A percentile compares a stretch with the other conserved stretches of the same genome.
Evolutionary conservation across 2,888 invertebrate genomes (phyloP).

Genomic region (Ormyrus nitidulus): DNA sequence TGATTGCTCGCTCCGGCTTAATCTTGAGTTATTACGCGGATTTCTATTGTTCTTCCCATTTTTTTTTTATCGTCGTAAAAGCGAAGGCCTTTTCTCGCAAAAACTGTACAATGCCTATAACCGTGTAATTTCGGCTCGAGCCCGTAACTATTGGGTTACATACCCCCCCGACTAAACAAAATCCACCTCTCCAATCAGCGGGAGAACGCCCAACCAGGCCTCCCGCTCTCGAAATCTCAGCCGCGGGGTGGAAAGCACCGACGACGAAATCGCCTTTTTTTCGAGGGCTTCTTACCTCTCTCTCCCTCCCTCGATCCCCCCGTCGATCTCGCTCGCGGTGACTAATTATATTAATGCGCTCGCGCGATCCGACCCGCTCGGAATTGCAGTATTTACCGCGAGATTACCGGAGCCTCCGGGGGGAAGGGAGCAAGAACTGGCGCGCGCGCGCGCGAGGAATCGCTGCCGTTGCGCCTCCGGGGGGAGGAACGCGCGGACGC

Average conservation of each 20-base stretch:
- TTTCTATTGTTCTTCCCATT: no score
- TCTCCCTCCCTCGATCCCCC: conserved; percentile 1
- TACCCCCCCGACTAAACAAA: no score
- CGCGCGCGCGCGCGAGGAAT: conserved; percentile 6
- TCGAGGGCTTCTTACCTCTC: background rate
- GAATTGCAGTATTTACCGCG: conserved; percentile 74
- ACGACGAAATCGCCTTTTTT: no score
- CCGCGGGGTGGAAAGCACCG: conserved; percentile 24
- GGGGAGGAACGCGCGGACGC: conserved; percentile 23
- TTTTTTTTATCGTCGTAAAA: no score
- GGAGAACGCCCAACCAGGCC: background rate
- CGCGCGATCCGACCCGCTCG: conserved; percentile 55
- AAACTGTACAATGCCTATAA: no score
- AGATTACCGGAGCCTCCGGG: conserved; percentile 65
- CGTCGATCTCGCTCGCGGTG: conserved; percentile 69
- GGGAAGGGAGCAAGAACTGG: conserved; percentile 16
- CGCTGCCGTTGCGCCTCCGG: conserved; percentile 54
- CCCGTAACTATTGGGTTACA: no score
- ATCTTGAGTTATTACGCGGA: no score
- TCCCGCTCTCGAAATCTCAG: background rate
- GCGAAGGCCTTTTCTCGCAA: no score
- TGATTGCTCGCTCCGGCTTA: no score
- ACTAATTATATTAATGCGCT: conserved; percentile 75
- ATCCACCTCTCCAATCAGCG: no score
- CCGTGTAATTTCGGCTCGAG: no score